Percentiles rank a stretch among this genome's conserved stretches.
Conservation (phyloP, 2,113 vertebrate genomes). For the Leucoraja erinaceus region DNA sequence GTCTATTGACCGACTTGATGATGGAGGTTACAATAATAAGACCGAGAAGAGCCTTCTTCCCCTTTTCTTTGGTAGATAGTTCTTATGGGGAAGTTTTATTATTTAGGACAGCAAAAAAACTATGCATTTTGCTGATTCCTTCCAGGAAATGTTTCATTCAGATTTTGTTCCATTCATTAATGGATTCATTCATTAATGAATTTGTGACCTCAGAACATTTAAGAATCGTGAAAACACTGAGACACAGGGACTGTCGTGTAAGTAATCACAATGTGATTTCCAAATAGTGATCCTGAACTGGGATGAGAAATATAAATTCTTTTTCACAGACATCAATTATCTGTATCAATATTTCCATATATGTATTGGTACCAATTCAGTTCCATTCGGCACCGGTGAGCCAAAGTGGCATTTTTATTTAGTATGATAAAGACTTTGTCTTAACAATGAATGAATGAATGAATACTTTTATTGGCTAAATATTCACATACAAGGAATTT, state of each 20-base stretch:
- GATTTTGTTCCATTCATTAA: neutral
- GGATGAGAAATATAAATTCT: no score
- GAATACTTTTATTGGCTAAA: no score
- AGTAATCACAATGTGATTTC: neutral
- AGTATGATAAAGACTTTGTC: no score
- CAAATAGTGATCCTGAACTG: neutral
- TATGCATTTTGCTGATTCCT: neutral
- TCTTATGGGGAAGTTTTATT: neutral
- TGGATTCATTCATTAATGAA: no score
- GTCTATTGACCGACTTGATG: neutral
- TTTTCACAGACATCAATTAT: neutral
- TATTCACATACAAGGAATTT: no score
- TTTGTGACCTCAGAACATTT: neutral
- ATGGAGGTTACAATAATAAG: neutral
- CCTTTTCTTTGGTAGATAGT: neutral
- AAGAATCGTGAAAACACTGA: neutral
- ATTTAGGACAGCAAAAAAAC: neutral
- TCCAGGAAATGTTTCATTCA: neutral
- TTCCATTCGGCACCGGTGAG: no score
- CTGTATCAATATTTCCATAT: no score
- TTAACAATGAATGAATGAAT: neutral
- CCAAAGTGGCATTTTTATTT: no score
- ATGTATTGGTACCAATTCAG: no score
- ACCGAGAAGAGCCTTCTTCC: neutral
- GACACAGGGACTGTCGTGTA: neutral